Conservation (phyloP, 1,140 invertebrate genomes). For the Ceratoteleas bidentatus region DNA sequence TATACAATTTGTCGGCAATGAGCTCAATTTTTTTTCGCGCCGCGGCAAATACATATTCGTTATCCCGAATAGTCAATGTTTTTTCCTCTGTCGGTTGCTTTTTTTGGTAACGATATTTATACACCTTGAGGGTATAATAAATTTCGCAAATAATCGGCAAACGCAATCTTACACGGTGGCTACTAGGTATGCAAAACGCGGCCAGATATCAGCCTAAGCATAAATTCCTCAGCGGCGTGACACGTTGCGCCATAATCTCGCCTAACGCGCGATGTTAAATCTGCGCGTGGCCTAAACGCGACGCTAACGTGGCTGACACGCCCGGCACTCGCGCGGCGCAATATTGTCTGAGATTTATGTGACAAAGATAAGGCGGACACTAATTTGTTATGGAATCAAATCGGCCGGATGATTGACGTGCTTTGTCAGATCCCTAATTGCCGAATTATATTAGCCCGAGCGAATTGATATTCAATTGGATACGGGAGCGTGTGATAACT, state of each 20-base stretch:
- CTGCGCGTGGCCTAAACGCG: constrained; percentile 67
- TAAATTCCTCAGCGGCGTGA: constrained; percentile 76
- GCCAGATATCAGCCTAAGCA: constrained; percentile 74
- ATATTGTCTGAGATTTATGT: constrained; percentile 77
- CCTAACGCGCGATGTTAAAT: constrained; percentile 71
- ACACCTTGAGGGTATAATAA: constrained; percentile 72
- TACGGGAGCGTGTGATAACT: neutral
- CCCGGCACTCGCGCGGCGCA: constrained; percentile 60
- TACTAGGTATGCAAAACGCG: constrained; percentile 72
- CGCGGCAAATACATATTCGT: constrained; percentile 33
- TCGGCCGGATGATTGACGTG: constrained; percentile 61
- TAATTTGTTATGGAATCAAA: constrained; percentile 73
- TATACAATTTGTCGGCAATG: neutral
- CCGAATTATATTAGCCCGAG: constrained; percentile 43
- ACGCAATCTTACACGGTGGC: constrained; percentile 72
- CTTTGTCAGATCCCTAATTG: constrained; percentile 66
- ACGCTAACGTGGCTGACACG: constrained; percentile 58
- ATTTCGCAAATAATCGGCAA: constrained; percentile 71
- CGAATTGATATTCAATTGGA: constrained; percentile 40
- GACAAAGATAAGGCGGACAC: constrained; percentile 70
- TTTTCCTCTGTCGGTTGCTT: constrained; percentile 21
- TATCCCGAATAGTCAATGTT: constrained; percentile 39
- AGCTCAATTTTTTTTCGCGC: constrained; percentile 15
- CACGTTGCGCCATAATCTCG: constrained; percentile 73
- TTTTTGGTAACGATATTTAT: constrained; percentile 67